phyloP scores from a whole-genome alignment of 2,113 vertebrate species.

The Promerops cafer region DNA sequence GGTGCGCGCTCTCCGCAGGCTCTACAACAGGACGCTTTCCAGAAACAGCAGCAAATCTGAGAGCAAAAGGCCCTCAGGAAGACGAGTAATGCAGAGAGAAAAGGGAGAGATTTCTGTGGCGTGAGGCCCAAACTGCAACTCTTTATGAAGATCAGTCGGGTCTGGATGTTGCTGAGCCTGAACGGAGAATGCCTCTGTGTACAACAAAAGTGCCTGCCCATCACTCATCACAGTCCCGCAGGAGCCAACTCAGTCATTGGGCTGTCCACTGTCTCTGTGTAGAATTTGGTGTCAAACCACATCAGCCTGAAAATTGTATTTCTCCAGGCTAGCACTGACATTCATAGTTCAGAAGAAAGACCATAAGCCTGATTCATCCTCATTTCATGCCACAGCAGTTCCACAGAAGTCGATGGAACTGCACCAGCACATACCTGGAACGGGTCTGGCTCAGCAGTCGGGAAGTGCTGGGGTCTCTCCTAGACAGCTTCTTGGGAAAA shows the following conservation, averaged over 20 bases:
- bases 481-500: neutral
- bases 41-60: conserved; percentile 20
- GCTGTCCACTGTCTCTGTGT: neutral
- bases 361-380: neutral
- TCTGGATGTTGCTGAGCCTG: neutral
- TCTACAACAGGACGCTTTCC: neutral
- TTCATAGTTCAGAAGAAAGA: conserved; percentile 17
- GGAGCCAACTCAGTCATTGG: neutral
- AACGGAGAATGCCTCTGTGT: neutral
- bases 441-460: accelerated
- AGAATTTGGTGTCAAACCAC: conserved; percentile 38
- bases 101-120: neutral
- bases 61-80: conserved; percentile 7
- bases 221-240: neutral
- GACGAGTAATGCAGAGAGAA: conserved; percentile 8
- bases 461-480: neutral
- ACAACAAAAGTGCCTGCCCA: neutral
- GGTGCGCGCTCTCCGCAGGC: accelerated
- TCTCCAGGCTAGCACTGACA: conserved; percentile 39
- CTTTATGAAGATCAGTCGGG: neutral
- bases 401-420: neutral
- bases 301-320: conserved; percentile 13
- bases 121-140: neutral
- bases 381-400: neutral
- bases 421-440: neutral